Conservation (phyloP, 2,888 invertebrate species). For the Zelleria hepariella region DNA sequence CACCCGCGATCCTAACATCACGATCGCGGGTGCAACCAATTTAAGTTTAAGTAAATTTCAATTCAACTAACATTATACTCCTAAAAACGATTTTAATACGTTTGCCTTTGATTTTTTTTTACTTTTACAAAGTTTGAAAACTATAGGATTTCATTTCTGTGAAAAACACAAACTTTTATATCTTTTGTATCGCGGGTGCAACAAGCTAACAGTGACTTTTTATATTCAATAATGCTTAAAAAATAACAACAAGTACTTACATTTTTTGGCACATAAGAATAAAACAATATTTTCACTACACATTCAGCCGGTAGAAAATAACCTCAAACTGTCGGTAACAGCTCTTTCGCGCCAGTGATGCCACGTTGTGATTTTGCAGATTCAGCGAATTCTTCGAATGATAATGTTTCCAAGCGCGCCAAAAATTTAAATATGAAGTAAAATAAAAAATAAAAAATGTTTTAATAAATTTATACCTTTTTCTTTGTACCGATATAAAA, state of each 20-base stretch:
- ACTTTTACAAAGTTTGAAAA: conserved; percentile 12
- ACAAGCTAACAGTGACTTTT: conserved; percentile 11
- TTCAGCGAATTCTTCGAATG: conserved; percentile 9
- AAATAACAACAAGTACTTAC: conserved; percentile 9
- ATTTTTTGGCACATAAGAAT: conserved; percentile 6
- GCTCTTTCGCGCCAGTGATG: conserved; percentile 8
- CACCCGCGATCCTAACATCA: conserved; percentile 10
- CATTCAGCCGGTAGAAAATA: background rate
- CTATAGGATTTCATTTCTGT: background rate
- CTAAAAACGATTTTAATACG: conserved; percentile 5
- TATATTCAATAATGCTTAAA: conserved; percentile 8
- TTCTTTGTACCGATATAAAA: conserved; percentile 4
- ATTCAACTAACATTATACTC: conserved; percentile 8
- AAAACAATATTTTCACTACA: conserved; percentile 9
- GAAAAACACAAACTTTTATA: conserved; percentile 5
- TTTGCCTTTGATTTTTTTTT: conserved; percentile 13
- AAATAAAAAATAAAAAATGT: conserved; percentile 8
- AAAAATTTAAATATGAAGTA: conserved; percentile 8
- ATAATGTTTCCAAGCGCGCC: conserved; percentile 10
- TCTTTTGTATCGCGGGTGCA: conserved; percentile 14
- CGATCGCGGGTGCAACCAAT: conserved; percentile 12
- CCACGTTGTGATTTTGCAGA: conserved; percentile 11
- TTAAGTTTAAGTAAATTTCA: conserved; percentile 12
- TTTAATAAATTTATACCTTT: conserved; percentile 9
- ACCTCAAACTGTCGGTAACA: conserved; percentile 9